Base-by-base conservation (phyloP, 35 echinoderm and acorn worm species). In the Ophioderma brevispina region DNA sequence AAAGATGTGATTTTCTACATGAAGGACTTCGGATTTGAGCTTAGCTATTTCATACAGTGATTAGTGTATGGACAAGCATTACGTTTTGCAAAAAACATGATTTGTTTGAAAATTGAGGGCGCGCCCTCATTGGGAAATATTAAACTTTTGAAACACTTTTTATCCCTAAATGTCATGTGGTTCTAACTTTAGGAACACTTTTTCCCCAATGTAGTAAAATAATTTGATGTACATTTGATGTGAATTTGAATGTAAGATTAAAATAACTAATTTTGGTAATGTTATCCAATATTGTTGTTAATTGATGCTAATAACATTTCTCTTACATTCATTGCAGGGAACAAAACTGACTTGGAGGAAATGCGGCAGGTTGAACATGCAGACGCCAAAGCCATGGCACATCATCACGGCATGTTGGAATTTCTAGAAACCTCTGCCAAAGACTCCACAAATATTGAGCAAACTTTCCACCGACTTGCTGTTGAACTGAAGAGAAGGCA, bases 401-500 rank as follows among this genome's bases (percentile, higher is more conserved):
- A 59, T 14, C 93, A 99, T 63, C 94, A 99, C 79, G 88, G 63
- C 13, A 99, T 99, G 97, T 75, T 99, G 36, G 91, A 93, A 39
- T 99, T 94, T 81, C 59, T 95, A 80, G 97, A 99, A 87, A 95
- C 94, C 40, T 99, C 97, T 25, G 97, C 97, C 3, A 99, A 99
- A 79, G 97, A 99, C 64, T 90, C 97, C 64, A 99, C 93, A 39
- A 99, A 99, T 83, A 89, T 99, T 39, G 97, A 99, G 82, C 88
- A 99, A 64, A 89, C 94, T 40, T 99, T 99, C 75, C 63, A 79
- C 78, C 87, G 88, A 42, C 85, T 99, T 50, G 97, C 90, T 33
- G 91, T 70, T 21, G 94, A 95, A 85, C 88, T 99, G 21, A 99
- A 99, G 55, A 80, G 87, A 78, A 82, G 91, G 35, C 94, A 99